Base-by-base conservation (phyloP, 1,140 invertebrate genomes). In the Plutomurus gul region DNA sequence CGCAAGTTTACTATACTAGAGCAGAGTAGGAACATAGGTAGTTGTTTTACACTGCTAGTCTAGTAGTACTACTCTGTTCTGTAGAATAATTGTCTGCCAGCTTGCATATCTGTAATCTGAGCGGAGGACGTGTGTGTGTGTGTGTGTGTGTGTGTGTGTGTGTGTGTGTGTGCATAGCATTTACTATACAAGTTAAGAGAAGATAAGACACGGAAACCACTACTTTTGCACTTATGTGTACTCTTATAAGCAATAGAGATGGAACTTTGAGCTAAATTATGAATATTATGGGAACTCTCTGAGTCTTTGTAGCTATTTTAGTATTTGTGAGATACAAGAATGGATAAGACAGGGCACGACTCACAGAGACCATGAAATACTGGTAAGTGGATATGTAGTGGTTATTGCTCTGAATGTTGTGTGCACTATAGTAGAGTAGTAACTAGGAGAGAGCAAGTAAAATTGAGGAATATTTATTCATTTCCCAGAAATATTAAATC, bases 31-130 rank as follows among this genome's bases (percentile, higher is more conserved):
- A 18, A 10, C 30, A 16, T 11, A 22, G 20, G 11, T 13, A 51
- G 30, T 30, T 65, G 56, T 33, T 51, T 65, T 25, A 25, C 36
- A 30, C 56, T 65, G 30, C 18, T 65, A 27, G 30, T n/a, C 36
- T 43, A 43, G 11, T 10, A 13, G 11, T 10, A n/a, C 11, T 10
- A n/a, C n/a, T 13, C 10, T 43, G 39, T 43, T 13, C 39, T 43
- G 27, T 65, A 65, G 18, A 65, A 65, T 65, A 65, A 65, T 65
- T 65, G 56, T 65, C 56, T 65, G 30, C 56, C 56, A 36, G 56
- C 56, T 65, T 65, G 56, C 56, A 27, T 65, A 65, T 65, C 56
- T 27, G 56, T 65, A 65, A 65, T 65, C 56, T 65, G n/a, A n/a
- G n/a, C n/a, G 56, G 56, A 65, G 22, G 30, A 65, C 56, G 36